phyloP scores from a whole-genome alignment of 2,888 invertebrate genomes.

The Perdita meconis region DNA sequence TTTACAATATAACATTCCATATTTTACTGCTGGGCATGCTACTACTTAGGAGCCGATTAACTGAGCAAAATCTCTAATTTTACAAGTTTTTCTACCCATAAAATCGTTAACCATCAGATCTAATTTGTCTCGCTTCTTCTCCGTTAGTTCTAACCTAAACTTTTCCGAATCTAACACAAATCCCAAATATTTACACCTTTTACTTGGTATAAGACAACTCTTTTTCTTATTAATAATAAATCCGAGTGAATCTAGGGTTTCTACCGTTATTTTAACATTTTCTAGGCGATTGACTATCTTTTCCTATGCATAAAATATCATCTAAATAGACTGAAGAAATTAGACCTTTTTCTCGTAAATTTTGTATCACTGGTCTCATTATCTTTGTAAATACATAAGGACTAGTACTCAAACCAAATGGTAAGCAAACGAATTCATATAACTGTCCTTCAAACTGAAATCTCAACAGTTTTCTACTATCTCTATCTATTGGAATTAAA shows the following conservation, averaged over 20 bases:
- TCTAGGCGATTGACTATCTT: not conserved
- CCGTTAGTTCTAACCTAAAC: not conserved
- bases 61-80: not conserved
- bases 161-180: not conserved
- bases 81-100: not conserved
- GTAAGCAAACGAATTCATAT: conserved; percentile 12
- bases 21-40: conserved; percentile 6
- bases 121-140: not conserved
- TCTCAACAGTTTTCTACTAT: conserved; percentile 10
- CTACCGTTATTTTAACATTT: not conserved
- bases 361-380: conserved; percentile 1
- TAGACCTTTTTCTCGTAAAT: not conserved
- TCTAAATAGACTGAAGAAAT: conserved; percentile 9
- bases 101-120: not conserved
- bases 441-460: conserved; percentile 1
- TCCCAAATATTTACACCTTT: conserved; percentile 4
- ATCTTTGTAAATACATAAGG: conserved; percentile 26
- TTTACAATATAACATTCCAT: conserved; percentile 11
- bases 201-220: not conserved
- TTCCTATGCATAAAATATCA: conserved; percentile 10
- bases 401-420: conserved; percentile 8
- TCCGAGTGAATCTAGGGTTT: not conserved
- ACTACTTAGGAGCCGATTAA: conserved; percentile 7
- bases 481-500: conserved; percentile 2
- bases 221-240: conserved; percentile 24